Percentiles rank a stretch among this genome's conserved stretches.
phyloP scores from a whole-genome alignment of 2,888 invertebrate genomes.

The Brachynemurus nebulosus region DNA sequence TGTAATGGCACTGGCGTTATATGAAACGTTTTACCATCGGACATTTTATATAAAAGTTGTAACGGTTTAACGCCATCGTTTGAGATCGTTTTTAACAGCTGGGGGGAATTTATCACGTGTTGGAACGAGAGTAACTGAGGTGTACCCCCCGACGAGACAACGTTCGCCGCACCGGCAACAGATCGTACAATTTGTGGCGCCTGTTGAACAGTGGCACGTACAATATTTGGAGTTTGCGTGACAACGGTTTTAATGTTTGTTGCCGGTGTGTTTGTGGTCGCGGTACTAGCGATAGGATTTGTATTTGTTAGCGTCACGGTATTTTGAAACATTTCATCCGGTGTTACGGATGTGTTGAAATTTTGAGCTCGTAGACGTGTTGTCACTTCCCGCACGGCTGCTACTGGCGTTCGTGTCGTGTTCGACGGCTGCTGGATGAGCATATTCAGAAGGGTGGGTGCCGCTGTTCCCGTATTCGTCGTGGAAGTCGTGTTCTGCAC shows the following conservation, averaged over 20 bases:
- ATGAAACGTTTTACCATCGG: constrained; percentile 43
- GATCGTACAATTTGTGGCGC: too few species aligned
- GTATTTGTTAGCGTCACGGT: too few species aligned
- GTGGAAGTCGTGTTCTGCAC: background rate
- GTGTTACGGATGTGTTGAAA: too few species aligned
- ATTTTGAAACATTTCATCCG: background rate
- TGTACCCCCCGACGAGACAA: background rate
- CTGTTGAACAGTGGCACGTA: background rate
- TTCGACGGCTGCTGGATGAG: background rate
- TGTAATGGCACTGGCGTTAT: constrained; percentile 35
- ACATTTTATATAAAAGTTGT: constrained; percentile 45
- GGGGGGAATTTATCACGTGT: background rate
- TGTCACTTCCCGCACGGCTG: background rate
- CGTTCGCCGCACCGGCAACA: too few species aligned
- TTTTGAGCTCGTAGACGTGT: too few species aligned
- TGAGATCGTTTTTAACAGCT: constrained; percentile 3
- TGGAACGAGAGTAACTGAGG: background rate
- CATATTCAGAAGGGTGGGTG: background rate
- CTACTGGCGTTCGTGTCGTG: background rate
- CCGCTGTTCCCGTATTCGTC: background rate
- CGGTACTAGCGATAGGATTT: too few species aligned
- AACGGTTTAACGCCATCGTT: constrained; percentile 22
- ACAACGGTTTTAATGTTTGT: too few species aligned
- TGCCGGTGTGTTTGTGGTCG: too few species aligned
- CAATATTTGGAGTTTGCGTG: background rate